Base-by-base conservation (phyloP, 2,888 invertebrate genomes). In the Melangyna quadrimaculata region DNA sequence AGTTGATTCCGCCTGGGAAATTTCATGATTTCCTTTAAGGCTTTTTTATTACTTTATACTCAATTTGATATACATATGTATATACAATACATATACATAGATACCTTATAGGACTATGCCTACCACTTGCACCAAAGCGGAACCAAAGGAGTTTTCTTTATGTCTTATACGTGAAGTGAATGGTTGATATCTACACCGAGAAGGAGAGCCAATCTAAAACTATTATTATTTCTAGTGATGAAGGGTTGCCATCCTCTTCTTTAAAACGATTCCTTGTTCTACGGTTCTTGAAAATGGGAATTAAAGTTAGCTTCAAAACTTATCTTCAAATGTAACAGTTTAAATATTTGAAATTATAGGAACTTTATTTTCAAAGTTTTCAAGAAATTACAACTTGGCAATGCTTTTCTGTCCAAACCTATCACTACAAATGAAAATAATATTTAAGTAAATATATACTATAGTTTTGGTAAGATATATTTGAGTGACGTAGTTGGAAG, bases 1-100 rank as follows among this genome's bases (percentile, higher is more conserved):
- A 82, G 78, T 82, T 78, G 82, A 87, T 81, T 82, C 74, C 59
- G 82, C 87, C 82, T 74, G 81, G 51, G 87, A 87, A 82, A 78
- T 78, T 82, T 74, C 87, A 67, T 87, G 82, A 78, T 82, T 78
- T 81, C 77, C 70, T 77, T 43, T 70, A 17, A 29, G 53, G 63
- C 37, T 24, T 72, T 73, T 48, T 72, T 43, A 37, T 43, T 69
- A 59, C 63, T 17, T 27, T 45, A n/a, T n/a, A 22, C 35, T 35
- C 22, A n/a, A 37, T 22, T 17, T 55, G 19, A 22, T 59, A 57
- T 14, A 19, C n/a, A n/a, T n/a, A n/a, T n/a, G n/a, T n/a, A n/a
- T n/a, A n/a, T n/a, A n/a, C n/a, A n/a, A n/a, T n/a, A n/a, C 1
- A 14, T 24, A 51, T 14, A 24, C 0, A 6, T 7, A 29, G 4